A percentile compares a stretch with the other conserved stretches of the same genome.
These are phyloP conservation scores for Monomorium pharaonis DNA, from an alignment of 1,140 invertebrate species.

Conservation along the genomic window DNA sequence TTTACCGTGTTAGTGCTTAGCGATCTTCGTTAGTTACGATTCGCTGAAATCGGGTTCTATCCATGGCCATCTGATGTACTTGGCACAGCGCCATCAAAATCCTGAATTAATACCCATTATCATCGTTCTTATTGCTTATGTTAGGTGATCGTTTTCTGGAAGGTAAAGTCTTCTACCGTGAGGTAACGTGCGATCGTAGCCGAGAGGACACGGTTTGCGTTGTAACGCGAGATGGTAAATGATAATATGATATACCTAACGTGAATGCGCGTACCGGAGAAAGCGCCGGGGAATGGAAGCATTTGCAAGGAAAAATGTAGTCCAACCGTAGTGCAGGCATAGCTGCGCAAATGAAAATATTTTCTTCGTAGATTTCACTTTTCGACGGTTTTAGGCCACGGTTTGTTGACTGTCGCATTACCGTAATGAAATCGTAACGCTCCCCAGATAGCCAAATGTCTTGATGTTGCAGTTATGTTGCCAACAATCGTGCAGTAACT, in stretches of 20 bases:
- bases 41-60: not conserved
- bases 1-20: not conserved
- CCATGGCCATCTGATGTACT: not conserved
- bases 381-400: too few species aligned
- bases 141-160: not conserved
- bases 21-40: not conserved
- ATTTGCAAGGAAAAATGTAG: conserved; percentile 1
- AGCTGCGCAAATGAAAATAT: conserved; percentile 5
- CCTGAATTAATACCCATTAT: not conserved
- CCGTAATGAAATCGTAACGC: conserved; percentile 6
- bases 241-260: conserved; percentile 29
- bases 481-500: too few species aligned
- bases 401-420: not conserved
- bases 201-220: not conserved
- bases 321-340: conserved; percentile 6
- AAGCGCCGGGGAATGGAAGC: not conserved
- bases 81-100: not conserved
- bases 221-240: not conserved
- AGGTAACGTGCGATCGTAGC: not conserved
- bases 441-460: too few species aligned
- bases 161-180: not conserved
- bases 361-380: conserved; percentile 26
- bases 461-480: too few species aligned
- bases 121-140: not conserved
- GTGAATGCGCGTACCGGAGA: conserved; percentile 34